phyloP scores from a whole-genome alignment of 2,797 vertebrate species.

The Ceyx erithaca region DNA sequence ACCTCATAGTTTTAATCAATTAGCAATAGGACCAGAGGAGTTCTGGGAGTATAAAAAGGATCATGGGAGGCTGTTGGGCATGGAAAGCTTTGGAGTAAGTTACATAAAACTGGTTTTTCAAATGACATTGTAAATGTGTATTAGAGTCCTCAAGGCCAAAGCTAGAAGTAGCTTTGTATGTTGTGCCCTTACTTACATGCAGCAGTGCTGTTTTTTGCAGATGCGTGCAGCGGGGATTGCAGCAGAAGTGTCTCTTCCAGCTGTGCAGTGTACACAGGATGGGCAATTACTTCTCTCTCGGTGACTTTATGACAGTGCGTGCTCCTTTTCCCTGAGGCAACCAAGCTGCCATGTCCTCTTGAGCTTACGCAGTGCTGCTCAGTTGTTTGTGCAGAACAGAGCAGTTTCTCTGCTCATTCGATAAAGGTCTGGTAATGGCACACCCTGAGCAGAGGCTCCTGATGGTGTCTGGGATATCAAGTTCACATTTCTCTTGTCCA shows the following conservation, averaged over 20 bases:
- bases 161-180: background rate
- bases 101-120: background rate
- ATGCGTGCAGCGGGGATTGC: background rate
- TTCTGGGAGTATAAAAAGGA: background rate
- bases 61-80: background rate
- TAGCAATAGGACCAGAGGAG: background rate
- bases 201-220: background rate
- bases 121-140: background rate
- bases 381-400: background rate
- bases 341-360: slow-evolving; percentile 30
- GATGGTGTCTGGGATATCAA: background rate
- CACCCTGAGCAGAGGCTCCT: background rate
- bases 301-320: slow-evolving; percentile 26
- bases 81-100: background rate
- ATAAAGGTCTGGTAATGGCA: background rate
- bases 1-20: background rate
- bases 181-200: slow-evolving; percentile 13
- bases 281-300: slow-evolving; percentile 41
- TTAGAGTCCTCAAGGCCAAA: slow-evolving; percentile 3
- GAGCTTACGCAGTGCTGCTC: slow-evolving; percentile 20
- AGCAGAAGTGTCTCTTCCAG: slow-evolving; percentile 36
- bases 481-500: background rate
- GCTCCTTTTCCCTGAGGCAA: slow-evolving; percentile 49
- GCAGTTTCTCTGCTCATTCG: background rate
- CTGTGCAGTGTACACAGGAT: slow-evolving; percentile 41